Evolutionary conservation across 2,113 vertebrate genomes (phyloP), one percentile per base, ranked within the genome.

Genomic region (Ciconia stormi): DNA sequence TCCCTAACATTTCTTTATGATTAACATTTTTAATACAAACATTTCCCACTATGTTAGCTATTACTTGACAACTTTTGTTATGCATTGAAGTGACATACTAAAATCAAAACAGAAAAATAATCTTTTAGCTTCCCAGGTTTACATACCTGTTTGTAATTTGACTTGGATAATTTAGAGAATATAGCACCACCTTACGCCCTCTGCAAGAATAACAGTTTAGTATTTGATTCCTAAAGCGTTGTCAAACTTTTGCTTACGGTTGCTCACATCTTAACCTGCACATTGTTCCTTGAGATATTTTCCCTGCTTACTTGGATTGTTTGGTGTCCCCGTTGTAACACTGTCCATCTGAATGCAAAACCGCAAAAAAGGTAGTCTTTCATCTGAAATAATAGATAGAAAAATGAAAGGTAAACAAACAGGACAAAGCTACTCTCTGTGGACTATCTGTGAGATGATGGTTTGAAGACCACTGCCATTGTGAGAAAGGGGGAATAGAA

Each of bases 131-230:
- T 88, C 76, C 17, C 12, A 29, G 10, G n/a, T 55, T 46, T 79
- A 21, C 47, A 15, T 38, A 7, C 22, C 30, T 72, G 23, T 52
- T 93, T 59, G 58, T 79, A 58, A 53, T 89, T 56, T 44, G 79
- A 26, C 20, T 3, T 34, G 69, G 56, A 7, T 89, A 25, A 83
- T 30, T 70, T 30, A 49, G 44, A 96, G 95, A 82, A 87, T 76
- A 38, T 67, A 97, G 98, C 98, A 96, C 98, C 98, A 97, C 93
- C 96, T 97, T 91, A 96, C 62, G 97, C 73, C 66, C 34, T 56
- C 17, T 86, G 25, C 89, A 90, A 93, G 94, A 91, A 98, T 93
- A 96, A 95, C 97, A 97, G 72, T 59, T 58, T 49, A 62, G 73
- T 76, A 3, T 63, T 92, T 84, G 62, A 70, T 85, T 69, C 70